A percentile compares a stretch with the other conserved stretches of the same genome.
These are phyloP conservation scores for Embidobia sp. DNA, from an alignment of 2,888 invertebrate species.

Conservation along the genomic window DNA sequence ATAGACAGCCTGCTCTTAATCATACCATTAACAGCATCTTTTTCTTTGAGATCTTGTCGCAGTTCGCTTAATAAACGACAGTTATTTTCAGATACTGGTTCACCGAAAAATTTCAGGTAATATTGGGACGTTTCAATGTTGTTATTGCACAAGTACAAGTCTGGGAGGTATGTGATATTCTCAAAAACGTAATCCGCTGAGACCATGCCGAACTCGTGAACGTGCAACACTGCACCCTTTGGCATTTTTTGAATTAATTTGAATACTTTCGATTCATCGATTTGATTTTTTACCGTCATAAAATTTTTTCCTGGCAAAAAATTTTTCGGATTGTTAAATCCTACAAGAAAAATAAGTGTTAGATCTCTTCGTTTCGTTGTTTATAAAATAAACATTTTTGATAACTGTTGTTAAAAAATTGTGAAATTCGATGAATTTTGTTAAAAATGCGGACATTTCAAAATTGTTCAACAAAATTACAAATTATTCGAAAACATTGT, in stretches of 20 bases:
- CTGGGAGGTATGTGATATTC: constrained; percentile 85
- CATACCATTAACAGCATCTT: constrained; percentile 82
- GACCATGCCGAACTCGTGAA: constrained; percentile 86
- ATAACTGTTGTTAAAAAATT: no score
- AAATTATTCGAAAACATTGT: no score
- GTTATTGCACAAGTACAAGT: constrained; percentile 84
- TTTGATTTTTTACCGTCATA: constrained; percentile 84
- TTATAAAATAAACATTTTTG: no score
- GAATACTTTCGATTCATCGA: constrained; percentile 86
- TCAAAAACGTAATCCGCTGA: constrained; percentile 85
- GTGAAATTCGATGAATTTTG: no score
- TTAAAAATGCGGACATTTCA: no score
- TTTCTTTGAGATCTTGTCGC: constrained; percentile 65
- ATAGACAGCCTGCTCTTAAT: constrained; percentile 84
- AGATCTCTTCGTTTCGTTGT: no score
- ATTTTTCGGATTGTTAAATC: constrained; percentile 76
- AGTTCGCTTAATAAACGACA: constrained; percentile 72
- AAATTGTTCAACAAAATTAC: no score
- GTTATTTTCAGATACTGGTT: constrained; percentile 29
- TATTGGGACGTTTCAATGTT: neutral
- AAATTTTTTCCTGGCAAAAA: constrained; percentile 87
- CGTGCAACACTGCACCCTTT: constrained; percentile 88
- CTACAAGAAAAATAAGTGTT: constrained; percentile 51
- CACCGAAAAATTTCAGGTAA: constrained; percentile 49
- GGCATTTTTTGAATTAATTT: constrained; percentile 87